Evolutionary conservation across 1,140 invertebrate species (phyloP).

Genomic region (Druon quercuslanigerum): DNA sequence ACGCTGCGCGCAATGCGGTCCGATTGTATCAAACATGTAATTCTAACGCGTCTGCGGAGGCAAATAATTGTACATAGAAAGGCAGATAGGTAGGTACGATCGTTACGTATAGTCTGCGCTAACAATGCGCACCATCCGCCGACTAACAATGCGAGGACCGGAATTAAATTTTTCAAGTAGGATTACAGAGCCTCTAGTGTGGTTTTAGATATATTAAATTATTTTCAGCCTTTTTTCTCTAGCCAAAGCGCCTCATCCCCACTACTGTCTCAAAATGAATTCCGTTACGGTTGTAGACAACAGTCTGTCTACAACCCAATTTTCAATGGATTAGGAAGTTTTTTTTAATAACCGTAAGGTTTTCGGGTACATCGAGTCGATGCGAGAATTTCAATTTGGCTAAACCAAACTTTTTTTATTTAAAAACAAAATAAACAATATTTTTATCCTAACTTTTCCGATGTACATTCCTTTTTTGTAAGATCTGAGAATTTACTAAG

Average conservation of each 20-base stretch:
- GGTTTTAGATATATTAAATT: slow-evolving; percentile 64
- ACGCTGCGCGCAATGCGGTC: slow-evolving; percentile 30
- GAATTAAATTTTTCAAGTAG: slow-evolving; percentile 63
- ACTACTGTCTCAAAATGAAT: no score
- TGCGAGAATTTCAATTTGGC: no score
- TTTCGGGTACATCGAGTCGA: no score
- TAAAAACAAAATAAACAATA: no score
- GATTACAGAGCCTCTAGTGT: slow-evolving; percentile 46
- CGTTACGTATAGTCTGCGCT: neutral
- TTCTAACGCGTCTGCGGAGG: slow-evolving; percentile 31
- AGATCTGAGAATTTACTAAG: no score
- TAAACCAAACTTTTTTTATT: no score
- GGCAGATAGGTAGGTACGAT: neutral
- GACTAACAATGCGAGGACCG: slow-evolving; percentile 39
- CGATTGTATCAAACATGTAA: slow-evolving; percentile 26
- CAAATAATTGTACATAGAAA: slow-evolving; percentile 37
- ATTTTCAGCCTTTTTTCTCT: slow-evolving; percentile 42
- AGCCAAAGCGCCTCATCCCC: neutral
- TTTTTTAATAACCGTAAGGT: no score
- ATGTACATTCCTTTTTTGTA: no score
- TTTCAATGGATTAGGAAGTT: no score
- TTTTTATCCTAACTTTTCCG: no score
- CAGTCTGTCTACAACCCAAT: no score
- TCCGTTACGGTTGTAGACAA: no score
- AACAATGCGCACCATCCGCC: slow-evolving; percentile 1